A percentile compares a stretch with the other conserved stretches of the same genome.
Evolutionary conservation across 2,888 invertebrate species (phyloP).

Genomic region (Agrenia bidenticulata): DNA sequence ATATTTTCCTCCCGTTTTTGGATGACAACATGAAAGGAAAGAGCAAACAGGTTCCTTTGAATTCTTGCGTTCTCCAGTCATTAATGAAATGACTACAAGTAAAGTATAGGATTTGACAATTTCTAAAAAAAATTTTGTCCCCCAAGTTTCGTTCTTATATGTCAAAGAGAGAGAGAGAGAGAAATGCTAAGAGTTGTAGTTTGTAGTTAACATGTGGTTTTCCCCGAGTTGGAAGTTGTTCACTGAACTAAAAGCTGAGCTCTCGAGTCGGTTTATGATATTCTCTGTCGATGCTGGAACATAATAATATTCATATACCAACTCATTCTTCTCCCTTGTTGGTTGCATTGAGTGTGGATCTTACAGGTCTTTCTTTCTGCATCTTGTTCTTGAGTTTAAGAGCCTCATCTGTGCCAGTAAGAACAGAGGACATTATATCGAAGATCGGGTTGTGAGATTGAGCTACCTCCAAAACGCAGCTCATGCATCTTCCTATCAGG

Average conservation of each 20-base stretch:
- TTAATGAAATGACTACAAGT: constrained; percentile 5
- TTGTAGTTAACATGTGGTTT: constrained; percentile 9
- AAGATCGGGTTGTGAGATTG: background rate
- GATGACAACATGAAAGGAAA: background rate
- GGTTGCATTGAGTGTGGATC: too few relatives aligned
- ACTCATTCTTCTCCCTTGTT: too few relatives aligned
- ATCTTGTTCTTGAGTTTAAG: too few relatives aligned
- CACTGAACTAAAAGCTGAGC: too few relatives aligned
- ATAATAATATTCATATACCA: too few relatives aligned
- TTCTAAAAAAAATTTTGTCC: background rate
- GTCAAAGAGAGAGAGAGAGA: background rate
- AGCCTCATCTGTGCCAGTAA: too few relatives aligned
- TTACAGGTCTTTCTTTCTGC: too few relatives aligned
- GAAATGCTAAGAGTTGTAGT: too few relatives aligned
- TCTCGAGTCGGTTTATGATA: too few relatives aligned
- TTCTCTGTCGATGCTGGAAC: background rate
- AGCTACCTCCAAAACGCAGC: constrained; percentile 9
- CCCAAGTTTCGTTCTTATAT: background rate
- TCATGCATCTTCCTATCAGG: constrained; percentile 22
- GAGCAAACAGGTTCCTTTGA: constrained; percentile 8
- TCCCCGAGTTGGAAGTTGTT: background rate
- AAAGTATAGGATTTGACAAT: constrained; percentile 3
- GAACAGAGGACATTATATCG: too few relatives aligned
- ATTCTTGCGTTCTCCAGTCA: background rate
- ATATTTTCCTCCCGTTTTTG: too few relatives aligned